A percentile compares a stretch with the other conserved stretches of the same genome.
Conservation (phyloP, 1,140 invertebrate genomes). For the Whitmania pigra region DNA sequence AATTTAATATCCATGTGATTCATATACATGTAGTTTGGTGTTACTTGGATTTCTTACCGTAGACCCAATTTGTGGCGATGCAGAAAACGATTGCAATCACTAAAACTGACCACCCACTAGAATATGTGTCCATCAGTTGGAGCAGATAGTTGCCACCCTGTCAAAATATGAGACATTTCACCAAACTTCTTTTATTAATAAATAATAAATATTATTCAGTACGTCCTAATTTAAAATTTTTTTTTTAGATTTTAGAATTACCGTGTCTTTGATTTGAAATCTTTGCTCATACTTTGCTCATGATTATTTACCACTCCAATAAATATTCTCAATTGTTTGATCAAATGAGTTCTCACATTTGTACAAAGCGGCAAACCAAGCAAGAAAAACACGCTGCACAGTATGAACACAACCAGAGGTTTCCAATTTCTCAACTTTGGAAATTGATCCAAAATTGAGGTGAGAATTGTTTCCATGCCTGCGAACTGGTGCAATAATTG, state of each 20-base stretch:
- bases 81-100: slow-evolving; percentile 54
- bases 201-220: not conserved
- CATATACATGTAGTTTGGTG: no score
- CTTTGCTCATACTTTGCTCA: no score
- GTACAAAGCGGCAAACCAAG: slow-evolving; percentile 27
- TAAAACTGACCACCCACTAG: slow-evolving; percentile 68
- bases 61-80: slow-evolving; percentile 62
- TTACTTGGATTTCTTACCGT: slow-evolving; percentile 36
- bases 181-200: no score
- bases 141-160: slow-evolving; percentile 64
- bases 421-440: slow-evolving; percentile 41
- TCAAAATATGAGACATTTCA: not conserved
- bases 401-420: slow-evolving; percentile 20
- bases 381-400: slow-evolving; percentile 26
- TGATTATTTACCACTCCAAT: no score
- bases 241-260: no score
- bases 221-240: not conserved
- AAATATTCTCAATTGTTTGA: not conserved
- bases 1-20: not conserved
- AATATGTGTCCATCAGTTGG: slow-evolving; percentile 69
- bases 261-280: no score
- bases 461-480: slow-evolving; percentile 59
- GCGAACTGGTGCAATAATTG: slow-evolving; percentile 53
- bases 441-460: slow-evolving; percentile 57
- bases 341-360: slow-evolving; percentile 18